Evolutionary conservation across 2,888 invertebrate species (phyloP), one percentile per base, ranked within the genome.

Genomic region (Erpobdella octoculata): DNA sequence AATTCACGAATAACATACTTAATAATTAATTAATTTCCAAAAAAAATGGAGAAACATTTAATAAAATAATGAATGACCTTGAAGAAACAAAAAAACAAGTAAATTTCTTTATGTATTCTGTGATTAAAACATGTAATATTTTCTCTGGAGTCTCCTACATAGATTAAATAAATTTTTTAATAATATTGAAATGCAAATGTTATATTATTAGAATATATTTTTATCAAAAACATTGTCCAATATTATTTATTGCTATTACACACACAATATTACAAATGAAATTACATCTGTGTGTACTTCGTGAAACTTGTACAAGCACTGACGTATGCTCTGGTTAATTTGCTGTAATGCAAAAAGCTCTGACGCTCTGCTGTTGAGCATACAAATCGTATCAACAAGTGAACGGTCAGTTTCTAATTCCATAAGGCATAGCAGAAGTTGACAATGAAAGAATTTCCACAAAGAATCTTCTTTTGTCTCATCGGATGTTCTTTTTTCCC

Each of bases 291-390:
- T 25, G 18, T 15, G 31, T 31, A 46, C 46, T 21, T 62, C 15
- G 25, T 68, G 53, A 28, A 72, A 70, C 61, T 70, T 72, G 70
- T 72, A 72, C 35, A 72, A 28, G 35, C 71, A 66, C 37, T 64
- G 64, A 36, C 72, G 59, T 21, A 70, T 28, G 59, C 48, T 72
- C 41, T 68, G 41, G 53, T 69, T 70, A 36, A 36, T 37, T 15
- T 48, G 31, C 33, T 68, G 41, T 8, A 72, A 58, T 15, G 61
- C 59, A 35, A 59, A 72, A 33, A 72, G n/a, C 36, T 31, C 35
- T 28, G 58, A 35, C 8, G 67, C 59, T 36, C 35, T n/a, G 15
- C 67, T 72, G 41, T 72, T 62, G 37, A 36, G 21, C 59, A 65
- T 15, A 5, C 37, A 33, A 8, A 18, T 12, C 21, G 38, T 12